Conservation (phyloP, 2,797 vertebrate genomes). For the Sciaenops ocellatus region DNA sequence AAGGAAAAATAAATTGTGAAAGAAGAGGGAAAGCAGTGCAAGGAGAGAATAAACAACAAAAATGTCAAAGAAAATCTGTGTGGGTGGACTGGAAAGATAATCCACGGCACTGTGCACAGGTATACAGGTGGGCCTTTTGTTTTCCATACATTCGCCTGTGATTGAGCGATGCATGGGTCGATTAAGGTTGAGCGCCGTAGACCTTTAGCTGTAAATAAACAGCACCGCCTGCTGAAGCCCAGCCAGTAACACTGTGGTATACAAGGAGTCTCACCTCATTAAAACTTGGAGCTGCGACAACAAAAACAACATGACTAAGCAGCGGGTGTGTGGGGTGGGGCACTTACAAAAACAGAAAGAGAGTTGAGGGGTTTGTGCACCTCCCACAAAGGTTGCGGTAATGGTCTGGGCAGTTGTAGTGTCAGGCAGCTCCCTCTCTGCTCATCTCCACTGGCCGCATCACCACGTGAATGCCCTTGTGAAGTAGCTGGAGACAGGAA, state of each 20-base stretch:
- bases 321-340: slow-evolving; percentile 53
- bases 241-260: slow-evolving; percentile 50
- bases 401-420: slow-evolving; percentile 40
- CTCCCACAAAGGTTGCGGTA: slow-evolving; percentile 38
- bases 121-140: slow-evolving; percentile 56
- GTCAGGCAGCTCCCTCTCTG: slow-evolving; percentile 41
- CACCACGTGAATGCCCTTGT: slow-evolving; percentile 64
- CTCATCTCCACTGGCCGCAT: slow-evolving; percentile 37
- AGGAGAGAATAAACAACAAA: slow-evolving; percentile 31
- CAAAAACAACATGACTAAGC: slow-evolving; percentile 81
- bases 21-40: slow-evolving; percentile 16
- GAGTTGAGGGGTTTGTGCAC: slow-evolving; percentile 20
- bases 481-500: slow-evolving; percentile 57
- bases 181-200: slow-evolving; percentile 56
- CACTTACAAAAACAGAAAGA: slow-evolving; percentile 37
- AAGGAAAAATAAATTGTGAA: slow-evolving; percentile 21
- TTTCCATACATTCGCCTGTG: slow-evolving; percentile 40
- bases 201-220: slow-evolving; percentile 72
- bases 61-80: slow-evolving; percentile 25
- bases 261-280: slow-evolving; percentile 78
- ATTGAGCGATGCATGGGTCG: slow-evolving; percentile 53
- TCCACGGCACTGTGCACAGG: slow-evolving; percentile 24
- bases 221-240: slow-evolving; percentile 60
- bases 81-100: not conserved
- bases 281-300: slow-evolving; percentile 77